Percentiles rank a stretch among this genome's conserved stretches.
Conservation (phyloP, 2,797 vertebrate species). For the Sebastes iracundus region DNA sequence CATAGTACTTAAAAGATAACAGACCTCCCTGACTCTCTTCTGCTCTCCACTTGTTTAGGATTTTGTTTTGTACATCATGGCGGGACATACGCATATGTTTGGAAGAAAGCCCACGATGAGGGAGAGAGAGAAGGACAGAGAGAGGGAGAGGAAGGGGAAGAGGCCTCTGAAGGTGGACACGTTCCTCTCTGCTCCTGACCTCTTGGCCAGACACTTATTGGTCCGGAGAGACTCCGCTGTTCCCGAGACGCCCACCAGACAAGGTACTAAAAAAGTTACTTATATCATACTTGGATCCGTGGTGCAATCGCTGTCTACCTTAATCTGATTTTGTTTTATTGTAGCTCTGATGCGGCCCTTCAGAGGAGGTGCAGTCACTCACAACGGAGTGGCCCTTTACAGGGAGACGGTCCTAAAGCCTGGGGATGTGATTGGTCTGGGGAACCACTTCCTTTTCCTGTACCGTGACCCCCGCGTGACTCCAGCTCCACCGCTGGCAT, state of each 20-base stretch:
- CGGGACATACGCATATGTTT: conserved; percentile 89
- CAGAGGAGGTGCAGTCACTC: conserved; percentile 89
- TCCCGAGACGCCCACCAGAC: conserved; percentile 74
- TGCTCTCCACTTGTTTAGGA: conserved; percentile 81
- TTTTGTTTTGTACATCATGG: conserved; percentile 95
- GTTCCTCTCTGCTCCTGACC: conserved; percentile 90
- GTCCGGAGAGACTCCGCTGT: conserved; percentile 83
- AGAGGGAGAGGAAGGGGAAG: conserved; percentile 86
- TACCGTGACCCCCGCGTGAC: conserved; percentile 91
- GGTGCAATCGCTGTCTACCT: background rate
- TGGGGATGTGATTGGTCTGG: conserved; percentile 91
- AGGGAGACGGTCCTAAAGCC: conserved; percentile 88
- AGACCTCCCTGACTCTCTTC: conserved; percentile 73
- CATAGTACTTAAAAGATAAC: conserved; percentile 70
- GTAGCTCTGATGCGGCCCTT: conserved; percentile 88
- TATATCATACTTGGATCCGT: background rate
- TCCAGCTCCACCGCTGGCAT: conserved; percentile 79
- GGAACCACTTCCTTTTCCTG: conserved; percentile 91
- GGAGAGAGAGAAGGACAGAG: conserved; percentile 87
- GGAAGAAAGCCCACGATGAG: conserved; percentile 87
- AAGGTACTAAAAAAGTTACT: conserved; percentile 70
- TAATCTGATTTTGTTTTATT: background rate
- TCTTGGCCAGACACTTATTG: conserved; percentile 89
- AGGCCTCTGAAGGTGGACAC: conserved; percentile 90
- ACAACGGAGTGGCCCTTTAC: conserved; percentile 89